Percentiles rank a stretch among this genome's conserved stretches.
Conservation (phyloP, 2,797 vertebrate genomes). For the Neoniphon sammara region DNA sequence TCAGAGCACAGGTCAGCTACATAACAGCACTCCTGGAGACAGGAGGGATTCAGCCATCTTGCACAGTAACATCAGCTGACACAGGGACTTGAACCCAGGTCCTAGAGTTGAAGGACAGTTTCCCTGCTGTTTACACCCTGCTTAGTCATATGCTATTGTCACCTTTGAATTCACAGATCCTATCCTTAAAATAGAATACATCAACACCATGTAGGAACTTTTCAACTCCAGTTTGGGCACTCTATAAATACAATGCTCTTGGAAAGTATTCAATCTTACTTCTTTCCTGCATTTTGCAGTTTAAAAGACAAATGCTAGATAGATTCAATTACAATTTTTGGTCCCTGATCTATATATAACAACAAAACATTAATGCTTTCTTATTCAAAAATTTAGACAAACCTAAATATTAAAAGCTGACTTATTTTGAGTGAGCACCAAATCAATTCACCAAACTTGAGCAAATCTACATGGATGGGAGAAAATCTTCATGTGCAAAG, state of each 20-base stretch:
- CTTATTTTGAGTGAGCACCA: too few relatives aligned
- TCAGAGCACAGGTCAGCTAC: conserved; percentile 10
- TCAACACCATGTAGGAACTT: not conserved
- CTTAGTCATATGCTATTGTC: conserved; percentile 38
- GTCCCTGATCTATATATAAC: too few relatives aligned
- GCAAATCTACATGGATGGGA: too few relatives aligned
- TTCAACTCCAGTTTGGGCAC: not conserved
- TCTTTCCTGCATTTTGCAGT: too few relatives aligned
- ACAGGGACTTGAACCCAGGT: conserved; percentile 23
- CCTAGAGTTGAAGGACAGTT: conserved; percentile 53
- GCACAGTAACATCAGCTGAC: conserved; percentile 45
- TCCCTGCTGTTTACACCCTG: conserved; percentile 44
- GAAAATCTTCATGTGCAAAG: too few relatives aligned
- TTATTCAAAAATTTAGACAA: too few relatives aligned
- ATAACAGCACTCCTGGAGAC: not conserved
- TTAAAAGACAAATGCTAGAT: too few relatives aligned
- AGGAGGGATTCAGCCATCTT: conserved; percentile 34
- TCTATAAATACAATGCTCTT: not conserved
- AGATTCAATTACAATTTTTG: too few relatives aligned
- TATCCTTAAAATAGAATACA: conserved; percentile 29
- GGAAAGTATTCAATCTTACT: too few relatives aligned
- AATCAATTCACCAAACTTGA: too few relatives aligned
- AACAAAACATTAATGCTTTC: too few relatives aligned
- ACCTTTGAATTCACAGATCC: conserved; percentile 13
- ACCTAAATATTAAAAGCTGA: too few relatives aligned